A percentile compares a stretch with the other conserved stretches of the same genome.
phyloP scores from a whole-genome alignment of 1,140 invertebrate genomes.

The Nasonia vitripennis region DNA sequence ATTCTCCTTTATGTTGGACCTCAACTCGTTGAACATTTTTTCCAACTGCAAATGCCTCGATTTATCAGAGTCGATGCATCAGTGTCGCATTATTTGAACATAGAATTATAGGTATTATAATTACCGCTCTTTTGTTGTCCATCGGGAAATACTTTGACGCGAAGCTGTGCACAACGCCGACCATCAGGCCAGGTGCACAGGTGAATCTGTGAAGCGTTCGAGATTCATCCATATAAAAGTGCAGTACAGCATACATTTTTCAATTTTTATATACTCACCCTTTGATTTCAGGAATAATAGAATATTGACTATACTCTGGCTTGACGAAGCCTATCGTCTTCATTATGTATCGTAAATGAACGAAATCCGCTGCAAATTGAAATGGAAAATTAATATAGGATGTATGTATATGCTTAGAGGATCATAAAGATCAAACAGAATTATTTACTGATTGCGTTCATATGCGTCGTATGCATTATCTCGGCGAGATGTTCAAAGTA shows the following conservation, averaged over 20 bases:
- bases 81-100: background rate
- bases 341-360: conserved; percentile 43
- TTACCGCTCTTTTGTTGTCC: conserved; percentile 22
- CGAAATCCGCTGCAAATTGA: conserved; percentile 33
- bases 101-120: background rate
- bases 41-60: background rate
- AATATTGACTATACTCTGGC: conserved; percentile 23
- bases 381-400: background rate
- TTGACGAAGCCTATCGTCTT: conserved; percentile 46
- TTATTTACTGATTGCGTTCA: conserved; percentile 35
- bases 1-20: background rate
- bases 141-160: conserved; percentile 22
- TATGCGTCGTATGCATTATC: background rate
- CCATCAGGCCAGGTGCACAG: conserved; percentile 42
- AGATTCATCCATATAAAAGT: background rate
- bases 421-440: background rate
- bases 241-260: too few relatives aligned
- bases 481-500: conserved; percentile 27
- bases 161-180: conserved; percentile 32
- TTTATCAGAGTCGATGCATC: background rate
- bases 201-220: conserved; percentile 8
- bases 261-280: conserved; percentile 29
- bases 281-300: conserved; percentile 39
- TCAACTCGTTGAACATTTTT: background rate
- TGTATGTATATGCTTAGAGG: background rate